Conservation (phyloP, 2,797 vertebrate species). For the Channallabes apus region DNA sequence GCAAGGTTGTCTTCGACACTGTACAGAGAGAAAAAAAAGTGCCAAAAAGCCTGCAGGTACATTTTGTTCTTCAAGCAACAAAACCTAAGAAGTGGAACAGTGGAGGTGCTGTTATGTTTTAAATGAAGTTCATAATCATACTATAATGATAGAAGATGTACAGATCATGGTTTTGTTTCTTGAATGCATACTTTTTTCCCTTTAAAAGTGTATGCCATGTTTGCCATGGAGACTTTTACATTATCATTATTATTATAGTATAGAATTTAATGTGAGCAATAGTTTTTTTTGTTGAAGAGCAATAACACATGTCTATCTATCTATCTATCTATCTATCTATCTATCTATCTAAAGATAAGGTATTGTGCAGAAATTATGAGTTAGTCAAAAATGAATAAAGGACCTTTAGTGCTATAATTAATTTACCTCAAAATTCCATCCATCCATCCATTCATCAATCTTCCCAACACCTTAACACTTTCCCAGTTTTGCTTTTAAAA, state of each 20-base stretch:
- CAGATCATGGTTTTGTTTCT: not conserved
- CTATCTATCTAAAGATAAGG: not conserved
- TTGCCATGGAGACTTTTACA: not conserved
- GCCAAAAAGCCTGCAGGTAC: conserved; percentile 13
- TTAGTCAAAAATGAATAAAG: not conserved
- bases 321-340: not conserved
- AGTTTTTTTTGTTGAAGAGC: not conserved
- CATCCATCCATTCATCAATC: not conserved
- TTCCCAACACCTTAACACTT: not conserved
- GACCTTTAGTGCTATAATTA: not conserved
- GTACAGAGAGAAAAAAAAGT: not conserved
- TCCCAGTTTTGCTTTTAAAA: not conserved
- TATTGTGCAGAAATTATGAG: not conserved
- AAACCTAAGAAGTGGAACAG: not conserved
- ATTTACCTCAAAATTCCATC: not conserved
- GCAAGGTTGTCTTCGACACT: not conserved
- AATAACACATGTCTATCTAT: not conserved
- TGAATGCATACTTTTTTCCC: not conserved
- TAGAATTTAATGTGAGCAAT: not conserved
- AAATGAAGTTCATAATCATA: not conserved
- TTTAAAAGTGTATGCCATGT: not conserved
- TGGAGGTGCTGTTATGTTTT: not conserved
- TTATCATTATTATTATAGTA: not conserved
- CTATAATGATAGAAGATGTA: not conserved
- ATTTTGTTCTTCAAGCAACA: not conserved